Conservation (phyloP, 2,113 vertebrate species). For the Ceyx melanurus region DNA sequence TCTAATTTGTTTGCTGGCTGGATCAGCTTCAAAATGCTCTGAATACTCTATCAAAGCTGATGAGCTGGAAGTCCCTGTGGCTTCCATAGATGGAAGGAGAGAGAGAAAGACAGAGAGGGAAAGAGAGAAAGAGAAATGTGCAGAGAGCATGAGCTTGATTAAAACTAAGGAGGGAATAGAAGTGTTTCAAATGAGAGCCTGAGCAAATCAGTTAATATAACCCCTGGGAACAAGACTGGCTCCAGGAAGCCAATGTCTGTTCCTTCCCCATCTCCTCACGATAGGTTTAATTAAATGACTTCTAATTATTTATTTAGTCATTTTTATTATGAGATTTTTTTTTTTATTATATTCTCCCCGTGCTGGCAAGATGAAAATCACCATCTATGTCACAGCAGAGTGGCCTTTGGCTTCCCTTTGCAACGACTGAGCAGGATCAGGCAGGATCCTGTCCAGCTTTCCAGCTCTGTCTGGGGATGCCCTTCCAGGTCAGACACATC, state of each 20-base stretch:
- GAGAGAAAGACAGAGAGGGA: not conserved
- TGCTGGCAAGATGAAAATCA: not conserved
- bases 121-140: not conserved
- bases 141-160: not conserved
- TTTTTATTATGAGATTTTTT: not conserved
- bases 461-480: not conserved
- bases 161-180: not conserved
- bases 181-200: not conserved
- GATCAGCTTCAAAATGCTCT: slow-evolving; percentile 34
- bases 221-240: not conserved
- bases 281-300: slow-evolving; percentile 9
- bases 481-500: not conserved
- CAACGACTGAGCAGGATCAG: accelerated
- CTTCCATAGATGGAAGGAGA: not conserved
- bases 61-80: slow-evolving; percentile 53
- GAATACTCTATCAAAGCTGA: slow-evolving; percentile 59
- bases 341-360: not conserved
- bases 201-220: slow-evolving; percentile 8
- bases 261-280: not conserved
- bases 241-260: not conserved
- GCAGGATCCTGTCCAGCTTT: not conserved
- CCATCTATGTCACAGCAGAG: not conserved
- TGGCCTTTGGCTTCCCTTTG: not conserved
- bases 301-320: slow-evolving; percentile 29
- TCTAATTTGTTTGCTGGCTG: slow-evolving; percentile 70